Evolutionary conservation across 2,113 vertebrate species (phyloP).

Genomic region (Pyrgilauda ruficollis): DNA sequence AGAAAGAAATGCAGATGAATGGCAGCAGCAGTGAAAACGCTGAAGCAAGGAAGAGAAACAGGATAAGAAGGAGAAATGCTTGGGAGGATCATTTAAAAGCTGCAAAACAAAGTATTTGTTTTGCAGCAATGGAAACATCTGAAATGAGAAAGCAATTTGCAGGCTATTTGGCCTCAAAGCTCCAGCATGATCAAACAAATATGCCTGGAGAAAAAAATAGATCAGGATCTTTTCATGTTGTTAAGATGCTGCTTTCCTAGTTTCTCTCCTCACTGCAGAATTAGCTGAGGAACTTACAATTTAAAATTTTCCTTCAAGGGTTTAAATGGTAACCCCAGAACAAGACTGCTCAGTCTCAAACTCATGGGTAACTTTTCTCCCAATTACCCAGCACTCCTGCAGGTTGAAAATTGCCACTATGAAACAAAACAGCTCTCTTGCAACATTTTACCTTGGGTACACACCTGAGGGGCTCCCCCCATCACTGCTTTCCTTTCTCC

Average conservation of each 20-base stretch:
- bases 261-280: background rate
- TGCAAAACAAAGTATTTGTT: constrained; percentile 48
- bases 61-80: constrained; percentile 19
- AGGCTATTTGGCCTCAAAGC: constrained; percentile 38
- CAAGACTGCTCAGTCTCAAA: background rate
- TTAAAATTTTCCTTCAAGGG: background rate
- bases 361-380: background rate
- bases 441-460: background rate
- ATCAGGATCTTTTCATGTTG: background rate
- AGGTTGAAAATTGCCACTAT: background rate
- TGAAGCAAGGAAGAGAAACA: constrained; percentile 14
- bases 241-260: background rate
- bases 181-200: constrained; percentile 10
- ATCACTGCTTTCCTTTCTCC: background rate
- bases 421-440: background rate
- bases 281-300: background rate
- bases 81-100: constrained; percentile 49
- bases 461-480: background rate
- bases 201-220: background rate
- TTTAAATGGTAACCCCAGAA: constrained; percentile 6
- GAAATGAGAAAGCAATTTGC: constrained; percentile 56
- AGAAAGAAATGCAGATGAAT: constrained; percentile 37
- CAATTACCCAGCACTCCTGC: background rate
- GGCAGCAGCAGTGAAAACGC: background rate
- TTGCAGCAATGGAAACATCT: constrained; percentile 35